Conservation (phyloP, 2,113 vertebrate species). For the Callorhinus ursinus region DNA sequence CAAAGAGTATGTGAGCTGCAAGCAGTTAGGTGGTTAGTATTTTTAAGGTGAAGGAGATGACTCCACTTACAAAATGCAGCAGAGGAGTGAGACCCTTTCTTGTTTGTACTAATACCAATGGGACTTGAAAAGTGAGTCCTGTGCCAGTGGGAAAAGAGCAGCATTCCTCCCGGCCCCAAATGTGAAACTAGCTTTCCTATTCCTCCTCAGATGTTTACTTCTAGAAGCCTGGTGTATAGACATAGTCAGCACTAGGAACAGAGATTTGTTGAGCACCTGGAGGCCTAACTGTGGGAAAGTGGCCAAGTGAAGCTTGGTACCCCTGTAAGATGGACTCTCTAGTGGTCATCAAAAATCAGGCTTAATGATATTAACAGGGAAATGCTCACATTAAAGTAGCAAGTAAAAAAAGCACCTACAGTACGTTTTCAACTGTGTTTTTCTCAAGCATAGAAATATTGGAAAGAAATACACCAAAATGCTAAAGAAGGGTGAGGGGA, state of each 20-base stretch:
- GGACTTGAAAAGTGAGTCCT: slow-evolving; percentile 9
- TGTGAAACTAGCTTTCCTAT: not conserved
- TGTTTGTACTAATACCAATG: not conserved
- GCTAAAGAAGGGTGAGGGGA: not conserved
- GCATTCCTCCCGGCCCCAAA: not conserved
- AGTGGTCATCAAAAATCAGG: not conserved
- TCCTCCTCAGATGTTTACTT: slow-evolving; percentile 8
- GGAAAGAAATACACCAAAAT: not conserved
- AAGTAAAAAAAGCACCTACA: not conserved
- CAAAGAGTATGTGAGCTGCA: not conserved
- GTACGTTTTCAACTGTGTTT: not conserved
- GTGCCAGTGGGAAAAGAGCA: not conserved
- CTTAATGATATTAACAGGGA: not conserved
- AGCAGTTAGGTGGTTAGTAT: not conserved
- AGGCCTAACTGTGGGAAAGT: not conserved
- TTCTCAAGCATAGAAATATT: not conserved
- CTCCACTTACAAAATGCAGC: not conserved
- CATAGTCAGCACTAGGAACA: not conserved
- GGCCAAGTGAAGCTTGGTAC: not conserved
- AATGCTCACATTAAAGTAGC: not conserved
- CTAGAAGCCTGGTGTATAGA: not conserved
- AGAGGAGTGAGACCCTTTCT: not conserved
- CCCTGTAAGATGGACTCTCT: not conserved
- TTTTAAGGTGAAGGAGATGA: slow-evolving; percentile 21
- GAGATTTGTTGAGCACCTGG: not conserved